A percentile compares a stretch with the other conserved stretches of the same genome.
phyloP scores from a whole-genome alignment of 2,888 invertebrate genomes.

The Drosophila helvetica region DNA sequence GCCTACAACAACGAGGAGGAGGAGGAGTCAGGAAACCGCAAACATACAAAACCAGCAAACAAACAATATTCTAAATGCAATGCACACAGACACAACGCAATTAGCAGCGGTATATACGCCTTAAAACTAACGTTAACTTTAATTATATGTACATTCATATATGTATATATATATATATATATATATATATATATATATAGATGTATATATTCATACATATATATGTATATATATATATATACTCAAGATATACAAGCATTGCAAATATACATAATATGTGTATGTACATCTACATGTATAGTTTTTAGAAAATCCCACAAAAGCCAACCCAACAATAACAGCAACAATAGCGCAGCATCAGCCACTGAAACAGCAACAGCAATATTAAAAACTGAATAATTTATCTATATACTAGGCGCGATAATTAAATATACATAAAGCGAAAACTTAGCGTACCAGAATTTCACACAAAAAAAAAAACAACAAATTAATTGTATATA shows the following conservation, averaged over 20 bases:
- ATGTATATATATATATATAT: conserved; percentile 18
- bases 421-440: conserved; percentile 27
- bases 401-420: conserved; percentile 21
- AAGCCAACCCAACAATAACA: conserved; percentile 34
- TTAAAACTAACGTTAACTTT: conserved; percentile 60
- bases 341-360: conserved; percentile 21
- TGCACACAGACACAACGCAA: conserved; percentile 61
- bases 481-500: conserved; percentile 52
- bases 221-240: conserved; percentile 40
- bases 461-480: conserved; percentile 36
- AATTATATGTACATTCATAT: conserved; percentile 26
- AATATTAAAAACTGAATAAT: conserved; percentile 48
- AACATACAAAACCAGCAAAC: conserved; percentile 24
- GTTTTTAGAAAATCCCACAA: conserved; percentile 28
- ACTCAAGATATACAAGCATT: conserved; percentile 15
- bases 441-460: conserved; percentile 44
- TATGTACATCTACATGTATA: conserved; percentile 11
- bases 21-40: neutral
- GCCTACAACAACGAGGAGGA: conserved; percentile 5
- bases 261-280: conserved; percentile 30
- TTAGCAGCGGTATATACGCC: conserved; percentile 74
- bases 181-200: conserved; percentile 13
- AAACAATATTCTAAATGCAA: conserved; percentile 58
- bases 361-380: conserved; percentile 52
- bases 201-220: conserved; percentile 41